Conservation (phyloP, 2,797 vertebrate genomes). For the Ara ararauna region DNA sequence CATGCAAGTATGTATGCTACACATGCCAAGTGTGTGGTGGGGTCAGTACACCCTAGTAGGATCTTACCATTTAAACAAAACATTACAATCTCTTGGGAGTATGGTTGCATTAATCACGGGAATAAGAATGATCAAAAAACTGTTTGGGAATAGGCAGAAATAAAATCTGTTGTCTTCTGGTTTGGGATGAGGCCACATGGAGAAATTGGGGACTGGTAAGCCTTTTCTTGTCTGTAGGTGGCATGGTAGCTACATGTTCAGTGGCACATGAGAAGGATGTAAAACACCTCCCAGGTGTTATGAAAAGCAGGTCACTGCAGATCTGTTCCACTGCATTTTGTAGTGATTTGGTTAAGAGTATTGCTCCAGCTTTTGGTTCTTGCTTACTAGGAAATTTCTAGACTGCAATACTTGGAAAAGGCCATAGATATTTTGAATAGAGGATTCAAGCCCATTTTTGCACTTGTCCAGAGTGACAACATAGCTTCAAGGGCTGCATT, state of each 20-base stretch:
- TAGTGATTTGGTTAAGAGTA: not conserved
- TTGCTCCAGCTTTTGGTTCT: not conserved
- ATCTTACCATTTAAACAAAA: not conserved
- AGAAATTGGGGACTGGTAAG: not conserved
- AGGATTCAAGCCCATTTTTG: not conserved
- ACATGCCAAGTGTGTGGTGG: not conserved
- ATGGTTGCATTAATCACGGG: not conserved
- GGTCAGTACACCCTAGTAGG: not conserved
- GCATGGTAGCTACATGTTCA: not conserved
- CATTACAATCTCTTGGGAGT: not conserved
- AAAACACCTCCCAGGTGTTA: not conserved
- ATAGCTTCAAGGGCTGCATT: not conserved
- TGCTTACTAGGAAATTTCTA: not conserved
- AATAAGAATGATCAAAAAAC: not conserved
- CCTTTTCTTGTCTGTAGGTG: not conserved
- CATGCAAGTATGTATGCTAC: not conserved
- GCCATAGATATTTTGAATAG: not conserved
- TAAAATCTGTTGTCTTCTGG: not conserved
- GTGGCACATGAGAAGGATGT: not conserved
- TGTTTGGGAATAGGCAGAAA: not conserved
- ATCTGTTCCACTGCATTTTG: not conserved
- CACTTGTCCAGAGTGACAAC: not conserved
- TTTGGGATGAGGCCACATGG: not conserved
- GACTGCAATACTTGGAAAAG: not conserved
- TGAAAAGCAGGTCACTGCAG: not conserved